phyloP scores from a whole-genome alignment of 1,140 invertebrate species.

The Drosophila melanica region DNA sequence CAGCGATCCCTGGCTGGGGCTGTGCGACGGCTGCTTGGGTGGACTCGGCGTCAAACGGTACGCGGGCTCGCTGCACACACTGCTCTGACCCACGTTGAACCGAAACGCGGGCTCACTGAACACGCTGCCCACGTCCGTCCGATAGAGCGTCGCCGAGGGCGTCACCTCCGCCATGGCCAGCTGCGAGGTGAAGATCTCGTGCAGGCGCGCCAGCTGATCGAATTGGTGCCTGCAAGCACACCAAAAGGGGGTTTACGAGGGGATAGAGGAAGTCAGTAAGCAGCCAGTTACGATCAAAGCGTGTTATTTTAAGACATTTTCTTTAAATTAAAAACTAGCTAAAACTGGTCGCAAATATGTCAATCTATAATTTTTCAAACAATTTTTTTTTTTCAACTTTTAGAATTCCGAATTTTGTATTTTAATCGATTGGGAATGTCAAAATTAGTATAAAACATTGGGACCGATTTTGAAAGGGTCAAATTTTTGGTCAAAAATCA shows the following conservation, averaged over 20 bases:
- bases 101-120: slow-evolving; percentile 92
- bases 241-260: not conserved
- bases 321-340: too few relatives aligned
- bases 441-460: too few relatives aligned
- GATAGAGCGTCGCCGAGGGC: slow-evolving; percentile 85
- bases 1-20: slow-evolving; percentile 80
- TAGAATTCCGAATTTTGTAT: too few relatives aligned
- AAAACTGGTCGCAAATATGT: too few relatives aligned
- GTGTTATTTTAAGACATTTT: too few relatives aligned
- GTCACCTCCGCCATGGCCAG: slow-evolving; percentile 90
- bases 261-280: slow-evolving; percentile 63
- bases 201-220: slow-evolving; percentile 88
- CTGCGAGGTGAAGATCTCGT: slow-evolving; percentile 88
- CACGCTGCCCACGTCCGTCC: slow-evolving; percentile 89
- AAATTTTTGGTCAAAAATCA: too few relatives aligned
- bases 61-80: slow-evolving; percentile 86
- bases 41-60: slow-evolving; percentile 83
- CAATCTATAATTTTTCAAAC: too few relatives aligned
- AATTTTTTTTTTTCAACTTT: too few relatives aligned
- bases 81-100: slow-evolving; percentile 89
- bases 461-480: too few relatives aligned
- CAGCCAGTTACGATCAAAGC: too few relatives aligned
- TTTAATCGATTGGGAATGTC: too few relatives aligned
- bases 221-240: slow-evolving; percentile 85
- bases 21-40: slow-evolving; percentile 76